A percentile compares a stretch with the other conserved stretches of the same genome.
Evolutionary conservation across 2,113 vertebrate species (phyloP).

Genomic region (Amblyornis subalaris): DNA sequence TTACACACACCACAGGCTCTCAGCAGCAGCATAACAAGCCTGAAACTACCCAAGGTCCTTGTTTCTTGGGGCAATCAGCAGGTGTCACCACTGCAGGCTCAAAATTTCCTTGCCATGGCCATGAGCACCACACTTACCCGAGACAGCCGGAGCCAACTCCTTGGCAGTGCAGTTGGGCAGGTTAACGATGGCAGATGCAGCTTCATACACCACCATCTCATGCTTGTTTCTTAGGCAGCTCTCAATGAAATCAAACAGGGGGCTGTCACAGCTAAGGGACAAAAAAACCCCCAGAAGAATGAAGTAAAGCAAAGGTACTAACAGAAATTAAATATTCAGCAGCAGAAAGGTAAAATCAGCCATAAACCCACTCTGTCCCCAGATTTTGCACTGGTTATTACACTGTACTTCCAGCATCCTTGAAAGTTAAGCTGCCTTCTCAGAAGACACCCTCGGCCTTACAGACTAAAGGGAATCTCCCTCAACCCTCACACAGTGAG

Average conservation of each 20-base stretch:
- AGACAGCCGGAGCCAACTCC: conserved; percentile 80
- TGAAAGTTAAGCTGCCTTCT: background rate
- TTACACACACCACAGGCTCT: background rate
- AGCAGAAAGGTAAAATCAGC: background rate
- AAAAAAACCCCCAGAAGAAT: background rate
- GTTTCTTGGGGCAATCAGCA: background rate
- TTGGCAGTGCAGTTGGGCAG: conserved; percentile 80
- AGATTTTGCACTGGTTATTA: background rate
- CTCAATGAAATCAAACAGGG: conserved; percentile 81
- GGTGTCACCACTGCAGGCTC: background rate
- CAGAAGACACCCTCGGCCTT: background rate
- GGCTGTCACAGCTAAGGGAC: conserved; percentile 72
- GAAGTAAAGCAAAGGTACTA: background rate
- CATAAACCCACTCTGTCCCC: background rate
- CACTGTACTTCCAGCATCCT: background rate
- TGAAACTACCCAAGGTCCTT: background rate
- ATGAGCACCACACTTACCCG: conserved; percentile 42
- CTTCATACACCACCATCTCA: conserved; percentile 83
- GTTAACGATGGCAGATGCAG: conserved; percentile 79
- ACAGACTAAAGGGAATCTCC: background rate
- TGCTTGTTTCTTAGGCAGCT: conserved; percentile 81
- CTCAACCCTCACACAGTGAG: background rate
- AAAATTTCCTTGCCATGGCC: accelerated
- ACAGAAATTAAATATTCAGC: background rate
- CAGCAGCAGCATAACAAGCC: background rate